These are phyloP conservation scores for Miniopterus natalensis DNA, from an alignment of 2,113 vertebrate species.

Conservation along the genomic window DNA sequence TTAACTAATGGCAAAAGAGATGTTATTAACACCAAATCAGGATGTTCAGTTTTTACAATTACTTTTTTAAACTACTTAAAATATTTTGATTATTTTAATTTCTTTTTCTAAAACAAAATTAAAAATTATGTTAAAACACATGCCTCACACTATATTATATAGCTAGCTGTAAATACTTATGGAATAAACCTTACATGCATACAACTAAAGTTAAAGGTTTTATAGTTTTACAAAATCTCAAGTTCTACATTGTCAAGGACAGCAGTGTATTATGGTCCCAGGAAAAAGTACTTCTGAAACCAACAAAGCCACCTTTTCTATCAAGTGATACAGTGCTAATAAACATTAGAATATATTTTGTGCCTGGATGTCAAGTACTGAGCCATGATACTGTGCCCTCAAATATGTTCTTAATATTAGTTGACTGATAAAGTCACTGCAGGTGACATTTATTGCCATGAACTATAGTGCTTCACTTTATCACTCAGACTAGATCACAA, in stretches of 20 bases:
- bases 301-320: constrained; percentile 78
- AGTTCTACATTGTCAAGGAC: constrained; percentile 59
- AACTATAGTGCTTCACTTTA: constrained; percentile 78
- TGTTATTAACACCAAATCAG: constrained; percentile 68
- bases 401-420: constrained; percentile 75
- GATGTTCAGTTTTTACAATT: constrained; percentile 75
- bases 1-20: constrained; percentile 75
- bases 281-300: constrained; percentile 79
- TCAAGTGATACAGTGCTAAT: constrained; percentile 74
- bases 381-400: constrained; percentile 73
- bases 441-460: constrained; percentile 81
- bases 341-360: constrained; percentile 81
- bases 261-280: neutral
- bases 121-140: constrained; percentile 49
- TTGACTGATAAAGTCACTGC: constrained; percentile 78
- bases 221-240: constrained; percentile 60
- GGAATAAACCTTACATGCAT: constrained; percentile 77
- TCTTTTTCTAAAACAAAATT: constrained; percentile 41
- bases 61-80: constrained; percentile 58
- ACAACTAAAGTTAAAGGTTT: constrained; percentile 75
- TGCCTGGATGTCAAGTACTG: constrained; percentile 76
- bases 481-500: constrained; percentile 79
- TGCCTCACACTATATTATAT: constrained; percentile 34
- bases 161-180: constrained; percentile 55
- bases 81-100: constrained; percentile 71